These are phyloP conservation scores for Epinephelus fuscoguttatus DNA, from an alignment of 2,113 vertebrate genomes.

Conservation along the genomic window DNA sequence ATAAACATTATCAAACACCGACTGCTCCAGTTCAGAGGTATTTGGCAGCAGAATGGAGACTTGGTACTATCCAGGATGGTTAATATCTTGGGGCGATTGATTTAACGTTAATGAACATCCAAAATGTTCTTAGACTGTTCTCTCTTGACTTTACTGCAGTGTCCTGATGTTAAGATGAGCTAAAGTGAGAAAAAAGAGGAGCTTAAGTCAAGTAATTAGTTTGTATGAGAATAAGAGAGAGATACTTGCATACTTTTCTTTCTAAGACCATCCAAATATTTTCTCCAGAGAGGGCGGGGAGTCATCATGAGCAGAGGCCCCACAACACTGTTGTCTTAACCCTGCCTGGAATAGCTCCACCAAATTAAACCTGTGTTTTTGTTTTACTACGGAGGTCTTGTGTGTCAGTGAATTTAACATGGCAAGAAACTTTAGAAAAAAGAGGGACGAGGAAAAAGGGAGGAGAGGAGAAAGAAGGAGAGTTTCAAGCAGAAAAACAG, in stretches of 20 bases:
- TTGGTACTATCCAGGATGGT: not conserved
- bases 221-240: not conserved
- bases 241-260: slow-evolving; percentile 16
- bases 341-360: slow-evolving; percentile 67
- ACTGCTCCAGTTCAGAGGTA: not conserved
- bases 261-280: slow-evolving; percentile 60
- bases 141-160: not conserved
- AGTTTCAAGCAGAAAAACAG: slow-evolving; percentile 18
- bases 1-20: slow-evolving; percentile 34
- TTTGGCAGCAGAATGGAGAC: slow-evolving; percentile 13
- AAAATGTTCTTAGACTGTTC: slow-evolving; percentile 1
- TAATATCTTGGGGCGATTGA: not conserved
- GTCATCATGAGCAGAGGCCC: slow-evolving; percentile 12
- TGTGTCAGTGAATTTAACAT: slow-evolving; percentile 36
- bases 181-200: not conserved
- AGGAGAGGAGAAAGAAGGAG: not conserved
- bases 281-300: slow-evolving; percentile 35
- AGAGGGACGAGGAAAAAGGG: not conserved
- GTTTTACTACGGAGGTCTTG: slow-evolving; percentile 45
- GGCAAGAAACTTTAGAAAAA: not conserved
- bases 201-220: not conserved
- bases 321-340: slow-evolving; percentile 73
- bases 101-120: slow-evolving; percentile 20
- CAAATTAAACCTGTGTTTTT: slow-evolving; percentile 71
- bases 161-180: not conserved